Evolutionary conservation across 2,113 vertebrate species (phyloP).

Genomic region (Corydoras sp.): DNA sequence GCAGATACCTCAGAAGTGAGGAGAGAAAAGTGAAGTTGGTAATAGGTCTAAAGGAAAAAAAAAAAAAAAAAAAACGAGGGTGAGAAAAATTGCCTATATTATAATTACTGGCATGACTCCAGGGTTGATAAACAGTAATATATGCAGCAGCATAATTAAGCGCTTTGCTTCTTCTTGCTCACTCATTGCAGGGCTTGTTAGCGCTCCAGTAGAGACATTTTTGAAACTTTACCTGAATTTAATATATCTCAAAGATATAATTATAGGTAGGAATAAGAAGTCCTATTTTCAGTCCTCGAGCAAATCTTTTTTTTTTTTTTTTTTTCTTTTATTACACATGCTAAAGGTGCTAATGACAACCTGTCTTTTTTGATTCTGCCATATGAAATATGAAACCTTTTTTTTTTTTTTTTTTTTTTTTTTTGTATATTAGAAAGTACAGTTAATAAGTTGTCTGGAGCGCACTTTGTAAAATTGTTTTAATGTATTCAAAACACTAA

Average conservation of each 20-base stretch:
- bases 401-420: background rate
- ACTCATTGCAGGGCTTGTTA: constrained; percentile 59
- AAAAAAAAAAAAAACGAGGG: constrained; percentile 27
- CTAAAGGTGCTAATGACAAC: constrained; percentile 71
- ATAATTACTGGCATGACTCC: constrained; percentile 57
- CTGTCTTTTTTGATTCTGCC: constrained; percentile 65
- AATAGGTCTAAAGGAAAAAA: constrained; percentile 43
- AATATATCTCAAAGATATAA: constrained; percentile 69
- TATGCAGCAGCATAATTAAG: constrained; percentile 65
- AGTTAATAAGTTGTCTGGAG: constrained; percentile 19
- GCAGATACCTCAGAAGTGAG: constrained; percentile 44
- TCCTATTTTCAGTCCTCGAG: constrained; percentile 67
- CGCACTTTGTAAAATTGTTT: constrained; percentile 32
- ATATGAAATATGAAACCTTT: constrained; percentile 65
- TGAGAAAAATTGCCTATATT: constrained; percentile 45
- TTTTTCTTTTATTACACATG: constrained; percentile 64
- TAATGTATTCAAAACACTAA: constrained; percentile 7
- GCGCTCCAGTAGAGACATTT: constrained; percentile 54
- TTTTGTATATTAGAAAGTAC: background rate
- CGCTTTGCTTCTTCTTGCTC: constrained; percentile 50
- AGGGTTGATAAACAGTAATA: constrained; percentile 55
- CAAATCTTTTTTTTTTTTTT: constrained; percentile 67
- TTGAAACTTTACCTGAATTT: constrained; percentile 63
- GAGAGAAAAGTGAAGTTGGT: constrained; percentile 63
- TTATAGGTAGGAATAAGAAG: constrained; percentile 62